Base-by-base conservation (phyloP, 1,140 invertebrate species). In the Adelges cooleyi region DNA sequence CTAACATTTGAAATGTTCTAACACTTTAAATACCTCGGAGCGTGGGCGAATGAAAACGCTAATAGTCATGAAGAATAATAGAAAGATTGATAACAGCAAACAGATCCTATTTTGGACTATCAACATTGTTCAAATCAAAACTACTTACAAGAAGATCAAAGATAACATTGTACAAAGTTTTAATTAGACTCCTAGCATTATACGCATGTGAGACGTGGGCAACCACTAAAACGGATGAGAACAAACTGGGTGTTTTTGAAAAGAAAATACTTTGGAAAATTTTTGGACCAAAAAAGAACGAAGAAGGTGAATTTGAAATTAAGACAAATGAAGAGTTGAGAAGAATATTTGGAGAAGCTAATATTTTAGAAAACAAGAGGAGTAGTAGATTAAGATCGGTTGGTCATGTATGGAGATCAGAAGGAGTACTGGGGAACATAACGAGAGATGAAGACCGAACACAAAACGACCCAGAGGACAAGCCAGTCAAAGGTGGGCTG, bases 81-180 rank as follows among this genome's bases (percentile, higher is more conserved):
- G 25, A 50, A 25, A 50, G 49, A 18, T 17, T 50, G 15, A 50
- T 50, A 27, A 6, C 25, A 50, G 25, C 25, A 17, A 50, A 50
- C 15, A 50, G 9, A 50, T 50, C 13, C 2, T 51, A 51, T 9
- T 49, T 49, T 49, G 46, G 46, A 15, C 3, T 20, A 23, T 49
- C 20, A 49, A 49, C 46, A 49, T 6, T 25, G 9, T 51, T 51
- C 15, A 51, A 51, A 25, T 29, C 49, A 51, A 51, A 51, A 51
- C 25, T 51, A 51, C 49, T 51, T 15, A 25, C n/a, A 51, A 51
- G 49, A 51, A 51, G 15, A 51, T 51, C 13, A 50, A 50, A 51
- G 11, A 29, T 2, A 51, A 23, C 49, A 29, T 29, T 51, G 4
- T 51, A 51, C n/a, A 29, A 50, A 29, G 49, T 29, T 50, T 29